Percentiles rank a stretch among this genome's conserved stretches.
Evolutionary conservation across 2,113 vertebrate species (phyloP).

Genomic region (Pristiophorus japonicus): DNA sequence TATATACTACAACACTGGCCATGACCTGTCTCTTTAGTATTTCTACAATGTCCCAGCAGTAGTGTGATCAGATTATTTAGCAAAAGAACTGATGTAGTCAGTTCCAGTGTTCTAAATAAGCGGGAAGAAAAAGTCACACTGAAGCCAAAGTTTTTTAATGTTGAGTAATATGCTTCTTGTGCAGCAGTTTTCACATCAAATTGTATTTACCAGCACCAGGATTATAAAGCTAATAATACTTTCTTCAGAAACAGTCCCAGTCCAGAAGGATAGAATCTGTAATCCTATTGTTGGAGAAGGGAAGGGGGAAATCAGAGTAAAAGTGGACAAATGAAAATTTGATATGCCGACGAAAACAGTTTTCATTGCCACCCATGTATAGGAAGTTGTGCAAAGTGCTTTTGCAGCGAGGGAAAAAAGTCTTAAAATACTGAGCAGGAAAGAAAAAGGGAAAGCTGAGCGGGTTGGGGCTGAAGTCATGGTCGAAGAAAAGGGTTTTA

Average conservation of each 20-base stretch:
- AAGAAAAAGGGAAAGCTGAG: neutral
- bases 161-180: neutral
- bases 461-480: neutral
- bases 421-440: neutral
- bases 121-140: neutral
- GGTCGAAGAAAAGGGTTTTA: neutral
- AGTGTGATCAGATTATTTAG: neutral
- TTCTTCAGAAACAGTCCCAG: neutral
- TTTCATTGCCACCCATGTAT: neutral
- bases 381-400: neutral
- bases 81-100: neutral
- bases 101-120: neutral
- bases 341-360: neutral
- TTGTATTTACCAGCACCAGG: neutral
- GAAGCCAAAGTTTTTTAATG: neutral
- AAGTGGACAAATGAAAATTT: neutral
- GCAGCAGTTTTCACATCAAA: neutral
- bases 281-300: neutral
- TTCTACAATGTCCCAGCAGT: neutral
- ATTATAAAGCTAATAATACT: neutral
- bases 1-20: neutral
- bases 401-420: neutral
- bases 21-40: neutral
- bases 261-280: neutral
- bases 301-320: too few relatives aligned